A percentile compares a stretch with the other conserved stretches of the same genome.
phyloP scores from a whole-genome alignment of 2,113 vertebrate species.

The Phalacrocorax carbo region DNA sequence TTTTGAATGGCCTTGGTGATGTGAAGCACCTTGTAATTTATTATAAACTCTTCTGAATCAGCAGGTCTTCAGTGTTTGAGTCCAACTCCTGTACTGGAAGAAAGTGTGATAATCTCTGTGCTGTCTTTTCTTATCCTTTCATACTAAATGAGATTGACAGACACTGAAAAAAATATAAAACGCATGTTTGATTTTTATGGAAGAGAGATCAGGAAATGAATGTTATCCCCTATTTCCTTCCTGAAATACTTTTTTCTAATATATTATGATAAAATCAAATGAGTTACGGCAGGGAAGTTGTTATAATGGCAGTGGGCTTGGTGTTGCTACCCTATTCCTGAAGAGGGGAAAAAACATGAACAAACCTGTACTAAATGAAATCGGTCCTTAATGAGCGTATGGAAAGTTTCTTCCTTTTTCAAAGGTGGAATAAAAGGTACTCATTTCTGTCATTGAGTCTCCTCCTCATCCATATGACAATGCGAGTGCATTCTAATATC shows the following conservation, averaged over 20 bases:
- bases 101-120: background rate
- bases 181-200: background rate
- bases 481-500: background rate
- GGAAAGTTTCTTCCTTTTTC: background rate
- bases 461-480: background rate
- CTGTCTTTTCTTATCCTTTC: background rate
- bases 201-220: background rate
- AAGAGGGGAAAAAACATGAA: background rate
- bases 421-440: background rate
- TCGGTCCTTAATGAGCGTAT: background rate
- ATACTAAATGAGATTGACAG: background rate
- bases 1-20: background rate
- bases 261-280: background rate
- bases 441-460: background rate
- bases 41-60: background rate
- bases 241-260: background rate
- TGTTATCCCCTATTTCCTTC: background rate
- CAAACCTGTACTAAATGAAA: background rate
- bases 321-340: background rate
- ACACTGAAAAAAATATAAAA: background rate
- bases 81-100: background rate
- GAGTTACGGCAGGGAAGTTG: rapidly evolving
- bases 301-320: background rate
- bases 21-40: background rate
- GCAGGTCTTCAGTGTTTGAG: background rate